Conservation (phyloP, 2,797 vertebrate species). For the Danio aesculapii region DNA sequence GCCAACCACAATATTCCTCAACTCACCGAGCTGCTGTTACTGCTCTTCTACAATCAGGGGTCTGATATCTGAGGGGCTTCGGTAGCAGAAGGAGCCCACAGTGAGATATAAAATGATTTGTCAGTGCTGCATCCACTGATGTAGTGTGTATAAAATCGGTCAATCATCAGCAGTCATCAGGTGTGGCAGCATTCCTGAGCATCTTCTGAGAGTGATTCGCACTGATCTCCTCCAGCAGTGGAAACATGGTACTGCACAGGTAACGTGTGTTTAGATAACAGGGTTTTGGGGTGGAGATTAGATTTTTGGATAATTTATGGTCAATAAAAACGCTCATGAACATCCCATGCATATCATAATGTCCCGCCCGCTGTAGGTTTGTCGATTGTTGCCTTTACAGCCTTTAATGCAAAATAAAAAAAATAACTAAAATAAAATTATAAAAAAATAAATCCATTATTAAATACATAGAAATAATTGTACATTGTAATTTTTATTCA, state of each 20-base stretch:
- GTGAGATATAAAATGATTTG: neutral
- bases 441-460: no score
- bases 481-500: no score
- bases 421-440: no score
- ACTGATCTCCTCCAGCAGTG: slow-evolving; percentile 5
- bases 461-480: no score
- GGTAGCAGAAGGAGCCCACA: neutral
- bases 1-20: slow-evolving; percentile 40
- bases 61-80: neutral
- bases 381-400: neutral
- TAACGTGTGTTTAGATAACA: slow-evolving; percentile 14
- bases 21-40: slow-evolving; percentile 22
- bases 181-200: slow-evolving; percentile 32
- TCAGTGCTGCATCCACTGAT: slow-evolving; percentile 8
- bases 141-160: neutral
- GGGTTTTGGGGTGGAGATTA: neutral
- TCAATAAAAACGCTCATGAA: neutral
- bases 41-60: slow-evolving; percentile 48
- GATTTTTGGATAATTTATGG: neutral
- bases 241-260: slow-evolving; percentile 22
- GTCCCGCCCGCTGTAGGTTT: neutral
- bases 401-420: no score
- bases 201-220: slow-evolving; percentile 12
- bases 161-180: slow-evolving; percentile 42
- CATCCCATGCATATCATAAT: neutral